phyloP scores from a whole-genome alignment of 2,113 vertebrate species.

The Oceanites oceanicus region DNA sequence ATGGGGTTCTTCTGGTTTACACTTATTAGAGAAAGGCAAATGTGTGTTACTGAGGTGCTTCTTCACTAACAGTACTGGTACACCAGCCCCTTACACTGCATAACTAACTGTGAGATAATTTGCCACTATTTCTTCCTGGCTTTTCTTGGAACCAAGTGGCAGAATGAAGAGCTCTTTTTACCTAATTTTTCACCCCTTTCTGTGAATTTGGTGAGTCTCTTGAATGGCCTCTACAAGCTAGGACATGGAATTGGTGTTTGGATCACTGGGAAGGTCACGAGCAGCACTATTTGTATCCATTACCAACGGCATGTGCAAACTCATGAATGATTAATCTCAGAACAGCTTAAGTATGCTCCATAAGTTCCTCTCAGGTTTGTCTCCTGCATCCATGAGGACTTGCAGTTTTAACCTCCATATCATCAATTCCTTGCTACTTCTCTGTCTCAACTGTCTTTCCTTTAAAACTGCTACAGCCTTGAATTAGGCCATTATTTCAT shows the following conservation, averaged over 20 bases:
- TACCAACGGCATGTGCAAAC: neutral
- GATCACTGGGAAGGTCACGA: neutral
- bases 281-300: neutral
- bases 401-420: neutral
- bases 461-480: neutral
- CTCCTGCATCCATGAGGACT: neutral
- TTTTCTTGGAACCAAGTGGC: neutral
- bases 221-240: neutral
- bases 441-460: neutral
- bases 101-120: neutral
- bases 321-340: neutral
- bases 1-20: neutral
- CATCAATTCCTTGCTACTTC: neutral
- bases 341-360: neutral
- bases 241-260: neutral
- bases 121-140: neutral
- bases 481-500: constrained; percentile 59
- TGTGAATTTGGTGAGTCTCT: neutral
- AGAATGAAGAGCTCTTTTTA: neutral
- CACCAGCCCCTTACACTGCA: neutral
- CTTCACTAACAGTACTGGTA: neutral
- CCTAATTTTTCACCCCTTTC: neutral
- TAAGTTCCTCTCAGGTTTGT: neutral
- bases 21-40: neutral
- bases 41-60: neutral